These are phyloP conservation scores for Panzeria rudis DNA, from an alignment of 2,888 invertebrate species.

Conservation along the genomic window DNA sequence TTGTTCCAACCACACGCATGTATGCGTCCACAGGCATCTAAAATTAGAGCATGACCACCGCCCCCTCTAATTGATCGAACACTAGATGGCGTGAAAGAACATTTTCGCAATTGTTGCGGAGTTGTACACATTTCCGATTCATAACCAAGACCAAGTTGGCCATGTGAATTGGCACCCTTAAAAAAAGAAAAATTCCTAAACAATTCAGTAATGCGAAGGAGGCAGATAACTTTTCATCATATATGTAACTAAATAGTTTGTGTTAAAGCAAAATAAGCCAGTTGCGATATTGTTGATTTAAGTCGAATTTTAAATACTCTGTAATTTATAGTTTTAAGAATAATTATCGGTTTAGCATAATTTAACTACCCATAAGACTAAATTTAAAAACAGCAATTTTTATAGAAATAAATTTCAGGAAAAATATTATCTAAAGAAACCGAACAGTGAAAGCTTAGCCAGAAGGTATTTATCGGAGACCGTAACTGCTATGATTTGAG, in stretches of 20 bases:
- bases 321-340: no score
- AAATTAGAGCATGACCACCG: conserved; percentile 90
- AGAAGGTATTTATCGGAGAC: no score
- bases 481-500: no score
- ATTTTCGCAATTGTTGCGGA: conserved; percentile 84
- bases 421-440: no score
- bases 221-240: conserved; percentile 60
- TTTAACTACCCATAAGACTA: no score
- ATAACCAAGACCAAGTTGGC: conserved; percentile 89
- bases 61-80: conserved; percentile 89
- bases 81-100: conserved; percentile 82
- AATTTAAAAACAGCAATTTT: no score
- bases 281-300: not conserved
- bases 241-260: not conserved
- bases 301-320: no score
- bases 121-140: conserved; percentile 87
- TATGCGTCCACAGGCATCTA: conserved; percentile 88
- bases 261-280: not conserved
- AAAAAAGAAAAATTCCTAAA: conserved; percentile 19
- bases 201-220: not conserved
- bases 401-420: no score
- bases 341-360: no score
- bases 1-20: conserved; percentile 92
- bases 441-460: no score
- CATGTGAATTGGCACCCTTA: conserved; percentile 93